Base-by-base conservation (phyloP, 1,140 invertebrate genomes). In the Trichonephila clavata region DNA sequence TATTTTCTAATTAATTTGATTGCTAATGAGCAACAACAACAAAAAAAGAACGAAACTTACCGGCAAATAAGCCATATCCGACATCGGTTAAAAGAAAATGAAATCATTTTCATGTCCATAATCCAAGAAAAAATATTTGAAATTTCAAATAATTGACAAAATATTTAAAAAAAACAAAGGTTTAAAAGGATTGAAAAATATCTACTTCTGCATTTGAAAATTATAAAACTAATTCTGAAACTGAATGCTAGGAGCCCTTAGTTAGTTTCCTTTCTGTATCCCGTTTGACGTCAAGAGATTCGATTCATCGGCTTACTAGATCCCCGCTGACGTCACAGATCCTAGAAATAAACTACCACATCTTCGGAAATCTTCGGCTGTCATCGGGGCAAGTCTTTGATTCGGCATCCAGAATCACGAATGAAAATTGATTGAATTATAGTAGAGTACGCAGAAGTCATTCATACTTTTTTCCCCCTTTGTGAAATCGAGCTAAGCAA, bases 361-460 rank as follows among this genome's bases (percentile, higher is more conserved):
- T 77, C 16, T 77, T 77, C 71, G 71, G 71, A 77, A 77, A 77
- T 77, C 71, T 39, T 77, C 71, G 71, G 71, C 24, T 32, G 24
- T 27, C 27, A 50, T 50, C 50, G 50, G 50, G 50, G 50, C 50
- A 13, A 50, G 7, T 50, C 50, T 50, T 50, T 7, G 50, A 50
- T 50, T 50, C 50, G 50, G 50, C 50, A 50, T 50, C 50, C 7
- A 77, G 0, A 32, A 39, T 39, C 7, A 27, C 27, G 71, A 77
- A 39, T 39, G 24, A 39, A 77, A 39, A 77, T 20, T 18, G 14
- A 77, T 77, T 39, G 27, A 24, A 13, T 50, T 50, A 39, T 50
- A 50, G 10, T 50, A 50, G 50, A 7, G 50, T 50, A 50, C 50
- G 50, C 50, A 50, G 7, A 1, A 13, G 10, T 50, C 50, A 50